Evolutionary conservation across 23 tunicate genomes (phyloP).

Genomic region (Ciona savignyi): DNA sequence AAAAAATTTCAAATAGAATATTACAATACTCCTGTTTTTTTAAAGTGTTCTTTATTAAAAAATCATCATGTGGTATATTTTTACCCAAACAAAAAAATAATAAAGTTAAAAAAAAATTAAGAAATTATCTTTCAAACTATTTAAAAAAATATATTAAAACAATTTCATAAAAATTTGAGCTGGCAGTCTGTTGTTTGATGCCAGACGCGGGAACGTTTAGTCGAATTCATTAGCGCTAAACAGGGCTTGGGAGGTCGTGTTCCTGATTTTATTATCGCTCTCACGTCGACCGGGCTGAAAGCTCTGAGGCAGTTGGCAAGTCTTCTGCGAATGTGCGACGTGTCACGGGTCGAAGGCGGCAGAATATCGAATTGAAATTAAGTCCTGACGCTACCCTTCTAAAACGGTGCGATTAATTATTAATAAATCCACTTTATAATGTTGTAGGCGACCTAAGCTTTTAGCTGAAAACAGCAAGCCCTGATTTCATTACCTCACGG

Average conservation of each 20-base stretch:
- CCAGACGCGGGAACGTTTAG: neutral
- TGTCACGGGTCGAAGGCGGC: neutral
- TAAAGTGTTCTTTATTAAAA: too few relatives aligned
- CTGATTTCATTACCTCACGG: neutral
- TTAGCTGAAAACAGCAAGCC: neutral
- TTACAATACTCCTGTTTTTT: too few relatives aligned
- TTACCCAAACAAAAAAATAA: too few relatives aligned
- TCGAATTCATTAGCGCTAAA: neutral
- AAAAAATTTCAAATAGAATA: too few relatives aligned
- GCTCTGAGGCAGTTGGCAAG: neutral
- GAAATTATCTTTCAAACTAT: too few relatives aligned
- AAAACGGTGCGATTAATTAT: neutral
- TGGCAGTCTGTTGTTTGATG: neutral
- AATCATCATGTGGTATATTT: too few relatives aligned
- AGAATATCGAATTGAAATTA: neutral
- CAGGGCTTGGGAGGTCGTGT: neutral
- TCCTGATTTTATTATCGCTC: neutral
- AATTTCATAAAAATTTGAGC: too few relatives aligned
- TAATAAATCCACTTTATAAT: neutral
- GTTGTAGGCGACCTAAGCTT: neutral
- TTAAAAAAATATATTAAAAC: too few relatives aligned
- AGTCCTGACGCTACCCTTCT: neutral
- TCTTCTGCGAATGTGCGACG: neutral
- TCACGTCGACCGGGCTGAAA: neutral
- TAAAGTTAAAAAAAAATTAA: too few relatives aligned